Evolutionary conservation across 2,797 vertebrate species (phyloP).

Genomic region (Mus caroli): DNA sequence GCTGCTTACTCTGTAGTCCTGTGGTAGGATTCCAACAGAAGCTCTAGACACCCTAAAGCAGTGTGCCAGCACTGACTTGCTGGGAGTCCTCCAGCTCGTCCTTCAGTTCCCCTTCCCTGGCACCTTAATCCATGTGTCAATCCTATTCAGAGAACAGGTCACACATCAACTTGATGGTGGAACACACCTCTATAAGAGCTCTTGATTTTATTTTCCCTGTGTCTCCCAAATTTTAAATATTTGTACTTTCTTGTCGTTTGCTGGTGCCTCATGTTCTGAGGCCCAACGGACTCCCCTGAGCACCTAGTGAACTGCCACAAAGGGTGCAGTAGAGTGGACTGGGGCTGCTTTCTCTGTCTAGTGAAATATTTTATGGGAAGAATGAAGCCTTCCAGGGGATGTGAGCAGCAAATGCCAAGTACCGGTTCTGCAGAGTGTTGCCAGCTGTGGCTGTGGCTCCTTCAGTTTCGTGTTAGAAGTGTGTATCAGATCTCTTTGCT

Average conservation of each 20-base stretch:
- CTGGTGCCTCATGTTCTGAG: constrained; percentile 40
- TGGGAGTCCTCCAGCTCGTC: neutral
- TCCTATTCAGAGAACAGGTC: neutral
- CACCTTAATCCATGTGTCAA: neutral
- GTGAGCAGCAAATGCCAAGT: constrained; percentile 49
- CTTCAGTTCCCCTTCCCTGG: neutral
- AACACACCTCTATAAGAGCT: neutral
- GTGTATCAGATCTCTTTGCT: neutral
- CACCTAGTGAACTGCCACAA: neutral
- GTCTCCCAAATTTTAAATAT: constrained; percentile 14
- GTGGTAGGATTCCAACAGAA: neutral
- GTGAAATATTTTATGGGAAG: constrained; percentile 4
- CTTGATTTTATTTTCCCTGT: no score
- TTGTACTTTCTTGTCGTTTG: neutral
- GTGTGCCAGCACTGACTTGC: neutral
- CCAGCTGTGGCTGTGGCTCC: constrained; percentile 68
- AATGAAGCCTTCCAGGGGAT: neutral
- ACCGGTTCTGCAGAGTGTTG: neutral
- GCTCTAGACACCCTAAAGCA: neutral
- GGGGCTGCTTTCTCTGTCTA: neutral
- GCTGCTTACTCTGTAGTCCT: neutral
- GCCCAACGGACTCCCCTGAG: constrained; percentile 24
- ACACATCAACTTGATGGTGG: neutral
- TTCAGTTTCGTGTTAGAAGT: constrained; percentile 51
- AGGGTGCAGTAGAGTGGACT: neutral